phyloP scores from a whole-genome alignment of 2,888 invertebrate genomes.

The Iselma pallidipennis region DNA sequence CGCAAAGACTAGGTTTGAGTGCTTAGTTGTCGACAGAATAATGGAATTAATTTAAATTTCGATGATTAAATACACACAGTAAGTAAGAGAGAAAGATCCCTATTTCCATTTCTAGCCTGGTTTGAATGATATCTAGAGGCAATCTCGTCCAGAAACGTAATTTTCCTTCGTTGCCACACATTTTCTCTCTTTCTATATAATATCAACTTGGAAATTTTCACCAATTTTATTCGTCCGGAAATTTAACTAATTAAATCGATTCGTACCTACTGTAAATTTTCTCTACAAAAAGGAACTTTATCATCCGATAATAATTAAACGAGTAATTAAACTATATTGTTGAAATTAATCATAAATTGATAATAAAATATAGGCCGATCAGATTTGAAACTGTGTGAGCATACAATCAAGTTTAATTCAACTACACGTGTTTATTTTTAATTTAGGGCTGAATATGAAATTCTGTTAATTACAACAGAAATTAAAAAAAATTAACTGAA shows the following conservation, averaged over 20 bases:
- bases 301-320: constrained; percentile 25
- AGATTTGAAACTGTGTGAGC: constrained; percentile 33
- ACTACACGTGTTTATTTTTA: constrained; percentile 38
- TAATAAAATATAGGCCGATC: constrained; percentile 32
- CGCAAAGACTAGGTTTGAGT: background rate
- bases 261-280: background rate
- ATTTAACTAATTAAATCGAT: background rate
- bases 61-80: constrained; percentile 17
- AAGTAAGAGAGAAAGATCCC: background rate
- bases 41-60: constrained; percentile 27
- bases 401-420: constrained; percentile 18
- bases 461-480: constrained; percentile 15
- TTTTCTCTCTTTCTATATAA: background rate
- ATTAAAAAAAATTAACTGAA: background rate
- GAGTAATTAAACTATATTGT: constrained; percentile 41
- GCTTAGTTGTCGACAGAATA: constrained; percentile 18
- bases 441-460: constrained; percentile 36
- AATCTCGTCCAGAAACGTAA: background rate
- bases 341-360: constrained; percentile 32
- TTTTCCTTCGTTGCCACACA: background rate
- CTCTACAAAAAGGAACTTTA: constrained; percentile 3
- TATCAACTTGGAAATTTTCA: background rate
- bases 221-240: background rate
- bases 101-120: background rate
- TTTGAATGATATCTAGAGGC: background rate